Conservation (phyloP, 1,140 invertebrate species). For the Orussus abietinus region DNA sequence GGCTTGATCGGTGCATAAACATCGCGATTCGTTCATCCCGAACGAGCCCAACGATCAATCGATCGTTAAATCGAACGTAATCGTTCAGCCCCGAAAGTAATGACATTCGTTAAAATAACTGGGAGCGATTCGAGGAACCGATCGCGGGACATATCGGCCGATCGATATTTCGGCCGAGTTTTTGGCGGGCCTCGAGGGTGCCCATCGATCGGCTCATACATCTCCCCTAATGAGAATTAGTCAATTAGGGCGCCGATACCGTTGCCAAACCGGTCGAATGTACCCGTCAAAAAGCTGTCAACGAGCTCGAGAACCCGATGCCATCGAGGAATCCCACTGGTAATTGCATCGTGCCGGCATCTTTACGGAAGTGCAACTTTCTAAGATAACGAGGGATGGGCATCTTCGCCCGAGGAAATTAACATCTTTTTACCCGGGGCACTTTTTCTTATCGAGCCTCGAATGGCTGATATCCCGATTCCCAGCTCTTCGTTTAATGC, state of each 20-base stretch:
- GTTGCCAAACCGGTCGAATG: constrained; percentile 14
- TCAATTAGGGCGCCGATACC: constrained; percentile 15
- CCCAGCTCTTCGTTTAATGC: too few relatives aligned
- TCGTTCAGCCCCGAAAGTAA: constrained; percentile 26
- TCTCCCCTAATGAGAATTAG: constrained; percentile 15
- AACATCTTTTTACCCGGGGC: too few relatives aligned
- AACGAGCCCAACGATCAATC: constrained; percentile 15
- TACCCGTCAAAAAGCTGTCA: constrained; percentile 19
- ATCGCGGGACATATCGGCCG: too few relatives aligned
- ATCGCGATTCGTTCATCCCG: constrained; percentile 22
- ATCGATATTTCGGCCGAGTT: neutral
- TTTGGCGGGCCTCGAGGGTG: too few relatives aligned
- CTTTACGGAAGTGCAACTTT: too few relatives aligned
- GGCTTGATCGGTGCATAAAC: too few relatives aligned
- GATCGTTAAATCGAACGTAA: constrained; percentile 23
- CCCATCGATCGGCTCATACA: too few relatives aligned
- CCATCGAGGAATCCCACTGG: constrained; percentile 14
- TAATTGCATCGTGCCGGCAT: too few relatives aligned
- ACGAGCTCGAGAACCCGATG: constrained; percentile 9
- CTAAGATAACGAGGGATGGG: too few relatives aligned
- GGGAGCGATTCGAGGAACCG: constrained; percentile 2
- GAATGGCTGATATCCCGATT: too few relatives aligned
- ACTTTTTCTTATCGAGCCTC: too few relatives aligned
- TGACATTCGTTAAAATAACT: constrained; percentile 37
- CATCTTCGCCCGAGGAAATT: too few relatives aligned